Conservation (phyloP, 1,140 invertebrate genomes). For the Brachionus manjavacas region DNA sequence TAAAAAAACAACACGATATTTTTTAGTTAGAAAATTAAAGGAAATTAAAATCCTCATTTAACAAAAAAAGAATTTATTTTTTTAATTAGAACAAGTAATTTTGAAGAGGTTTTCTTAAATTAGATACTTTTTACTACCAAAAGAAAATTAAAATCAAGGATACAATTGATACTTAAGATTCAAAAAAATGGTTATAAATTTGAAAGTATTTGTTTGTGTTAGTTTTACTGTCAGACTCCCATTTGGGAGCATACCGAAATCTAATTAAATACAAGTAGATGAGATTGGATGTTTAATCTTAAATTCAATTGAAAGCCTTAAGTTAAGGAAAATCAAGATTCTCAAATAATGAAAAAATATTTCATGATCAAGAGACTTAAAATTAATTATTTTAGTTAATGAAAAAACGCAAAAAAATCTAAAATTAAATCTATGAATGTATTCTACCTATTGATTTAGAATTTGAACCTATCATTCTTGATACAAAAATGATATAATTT, state of each 20-base stretch:
- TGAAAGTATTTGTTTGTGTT: background rate
- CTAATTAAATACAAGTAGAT: background rate
- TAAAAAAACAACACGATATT: background rate
- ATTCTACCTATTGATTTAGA: background rate
- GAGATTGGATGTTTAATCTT: background rate
- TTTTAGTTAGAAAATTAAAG: background rate
- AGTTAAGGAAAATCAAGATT: background rate
- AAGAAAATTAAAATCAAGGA: background rate
- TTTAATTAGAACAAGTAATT: background rate
- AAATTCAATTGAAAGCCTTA: background rate
- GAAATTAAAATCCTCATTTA: background rate
- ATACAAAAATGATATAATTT: background rate
- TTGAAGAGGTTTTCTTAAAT: background rate
- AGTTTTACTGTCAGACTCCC: background rate
- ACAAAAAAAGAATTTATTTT: background rate
- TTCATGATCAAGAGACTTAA: background rate
- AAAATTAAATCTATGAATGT: background rate
- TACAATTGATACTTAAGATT: background rate
- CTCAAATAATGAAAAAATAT: background rate
- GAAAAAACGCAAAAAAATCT: background rate
- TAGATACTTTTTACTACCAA: background rate
- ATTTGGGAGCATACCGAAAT: background rate
- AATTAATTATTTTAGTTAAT: background rate
- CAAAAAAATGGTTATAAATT: background rate
- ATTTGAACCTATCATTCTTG: background rate